Conservation (phyloP, 2,113 vertebrate genomes). For the Cebus imitator region DNA sequence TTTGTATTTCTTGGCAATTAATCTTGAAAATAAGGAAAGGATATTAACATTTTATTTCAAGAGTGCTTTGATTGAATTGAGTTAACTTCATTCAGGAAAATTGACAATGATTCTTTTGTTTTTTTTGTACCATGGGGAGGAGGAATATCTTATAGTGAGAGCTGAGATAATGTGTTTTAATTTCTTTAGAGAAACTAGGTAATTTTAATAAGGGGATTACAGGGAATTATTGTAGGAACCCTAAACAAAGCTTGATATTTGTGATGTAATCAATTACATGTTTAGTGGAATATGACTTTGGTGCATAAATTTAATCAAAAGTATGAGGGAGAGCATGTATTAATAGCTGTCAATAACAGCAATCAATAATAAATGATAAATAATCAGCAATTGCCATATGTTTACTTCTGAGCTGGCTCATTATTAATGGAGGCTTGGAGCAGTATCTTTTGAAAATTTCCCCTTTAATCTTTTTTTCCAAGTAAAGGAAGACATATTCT, state of each 20-base stretch:
- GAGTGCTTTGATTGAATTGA: slow-evolving; percentile 5
- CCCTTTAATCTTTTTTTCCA: not conserved
- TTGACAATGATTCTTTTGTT: slow-evolving; percentile 1
- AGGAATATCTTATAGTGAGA: not conserved
- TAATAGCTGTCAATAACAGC: not conserved
- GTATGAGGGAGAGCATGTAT: not conserved
- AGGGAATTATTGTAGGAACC: slow-evolving; percentile 27
- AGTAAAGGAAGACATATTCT: not conserved
- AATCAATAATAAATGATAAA: not conserved
- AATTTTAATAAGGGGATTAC: not conserved
- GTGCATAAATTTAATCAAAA: not conserved
- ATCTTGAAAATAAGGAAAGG: slow-evolving; percentile 29
- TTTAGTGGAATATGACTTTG: not conserved
- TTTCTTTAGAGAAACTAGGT: slow-evolving; percentile 24
- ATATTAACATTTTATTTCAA: slow-evolving; percentile 32
- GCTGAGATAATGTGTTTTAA: not conserved
- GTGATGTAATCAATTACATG: not conserved
- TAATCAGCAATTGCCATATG: not conserved
- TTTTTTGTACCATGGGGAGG: not conserved
- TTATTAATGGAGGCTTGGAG: not conserved
- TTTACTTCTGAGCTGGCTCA: slow-evolving; percentile 4
- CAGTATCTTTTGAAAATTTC: slow-evolving; percentile 12
- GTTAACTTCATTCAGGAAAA: slow-evolving; percentile 14
- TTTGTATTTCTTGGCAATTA: not conserved
- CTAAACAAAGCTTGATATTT: not conserved